phyloP scores from a whole-genome alignment of 2,113 vertebrate species.

The Taxidea taxus region DNA sequence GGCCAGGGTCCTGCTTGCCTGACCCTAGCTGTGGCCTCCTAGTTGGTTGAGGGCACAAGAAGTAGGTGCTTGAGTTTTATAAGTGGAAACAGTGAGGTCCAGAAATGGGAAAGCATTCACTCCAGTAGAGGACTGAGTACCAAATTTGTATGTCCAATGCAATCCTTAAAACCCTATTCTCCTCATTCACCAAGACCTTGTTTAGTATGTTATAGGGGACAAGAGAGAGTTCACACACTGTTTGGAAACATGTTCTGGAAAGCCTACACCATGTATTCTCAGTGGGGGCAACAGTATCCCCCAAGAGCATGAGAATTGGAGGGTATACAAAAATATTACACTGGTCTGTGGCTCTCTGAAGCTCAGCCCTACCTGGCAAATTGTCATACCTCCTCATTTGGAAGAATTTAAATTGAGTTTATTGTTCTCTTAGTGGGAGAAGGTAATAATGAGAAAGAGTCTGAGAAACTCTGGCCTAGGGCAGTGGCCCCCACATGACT shows the following conservation, averaged over 20 bases:
- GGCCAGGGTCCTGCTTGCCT: not conserved
- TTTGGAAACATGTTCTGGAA: not conserved
- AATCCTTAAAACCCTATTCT: not conserved
- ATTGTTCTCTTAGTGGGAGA: not conserved
- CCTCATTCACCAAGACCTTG: not conserved
- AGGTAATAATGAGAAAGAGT: not conserved
- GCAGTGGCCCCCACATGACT: not conserved
- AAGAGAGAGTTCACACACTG: not conserved
- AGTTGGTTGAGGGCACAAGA: not conserved
- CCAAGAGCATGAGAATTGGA: not conserved
- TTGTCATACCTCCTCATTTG: not conserved
- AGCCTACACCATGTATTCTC: not conserved
- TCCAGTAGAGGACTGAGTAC: not conserved
- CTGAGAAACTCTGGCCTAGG: not conserved
- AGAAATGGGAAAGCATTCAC: not conserved
- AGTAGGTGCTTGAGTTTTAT: not conserved
- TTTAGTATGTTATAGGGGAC: not conserved
- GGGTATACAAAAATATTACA: not conserved
- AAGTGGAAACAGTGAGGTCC: not conserved
- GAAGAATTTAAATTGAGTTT: not conserved
- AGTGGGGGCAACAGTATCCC: accelerated
- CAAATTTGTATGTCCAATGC: not conserved
- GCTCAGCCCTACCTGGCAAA: not conserved
- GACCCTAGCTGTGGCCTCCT: not conserved
- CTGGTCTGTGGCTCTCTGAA: not conserved